These are phyloP conservation scores for Lycia hirtaria DNA, from an alignment of 2,888 invertebrate species.

Conservation along the genomic window DNA sequence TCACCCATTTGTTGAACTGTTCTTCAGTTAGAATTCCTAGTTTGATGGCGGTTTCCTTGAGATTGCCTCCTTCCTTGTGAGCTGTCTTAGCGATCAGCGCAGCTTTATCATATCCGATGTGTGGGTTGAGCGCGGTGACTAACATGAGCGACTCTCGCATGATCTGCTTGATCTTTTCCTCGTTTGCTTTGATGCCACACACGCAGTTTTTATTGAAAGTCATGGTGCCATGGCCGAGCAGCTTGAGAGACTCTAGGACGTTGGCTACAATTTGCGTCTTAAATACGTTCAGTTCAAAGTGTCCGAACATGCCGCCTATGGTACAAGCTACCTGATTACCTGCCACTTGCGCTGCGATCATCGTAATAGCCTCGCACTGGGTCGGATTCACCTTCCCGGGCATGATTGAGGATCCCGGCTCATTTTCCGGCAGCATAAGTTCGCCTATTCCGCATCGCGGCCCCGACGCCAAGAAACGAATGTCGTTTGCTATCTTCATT, in stretches of 20 bases:
- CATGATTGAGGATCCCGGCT: constrained; percentile 99
- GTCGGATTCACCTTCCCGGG: constrained; percentile 99
- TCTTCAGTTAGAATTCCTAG: constrained; percentile 91
- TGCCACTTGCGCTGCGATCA: constrained; percentile 98
- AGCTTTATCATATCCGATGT: constrained; percentile 98
- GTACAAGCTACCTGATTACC: constrained; percentile 98
- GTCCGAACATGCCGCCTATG: constrained; percentile 97
- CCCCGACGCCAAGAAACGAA: constrained; percentile 95
- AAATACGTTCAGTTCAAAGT: constrained; percentile 99
- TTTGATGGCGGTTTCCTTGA: constrained; percentile 95
- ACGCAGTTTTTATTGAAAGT: constrained; percentile 2
- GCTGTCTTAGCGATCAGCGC: constrained; percentile 89
- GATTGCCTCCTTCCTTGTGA: constrained; percentile 94
- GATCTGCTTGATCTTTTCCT: constrained; percentile 65
- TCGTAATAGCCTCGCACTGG: constrained; percentile 98
- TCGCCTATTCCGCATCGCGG: constrained; percentile 98
- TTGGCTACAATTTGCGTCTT: constrained; percentile 98
- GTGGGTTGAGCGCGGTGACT: constrained; percentile 98
- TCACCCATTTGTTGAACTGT: constrained; percentile 96
- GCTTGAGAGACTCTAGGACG: constrained; percentile 93
- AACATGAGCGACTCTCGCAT: constrained; percentile 98
- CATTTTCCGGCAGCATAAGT: constrained; percentile 97
- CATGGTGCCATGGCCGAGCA: constrained; percentile 86
- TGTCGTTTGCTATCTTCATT: constrained; percentile 98
- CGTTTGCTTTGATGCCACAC: neutral